Evolutionary conservation across 2,888 invertebrate species (phyloP).

Genomic region (Sthenelais limicola): DNA sequence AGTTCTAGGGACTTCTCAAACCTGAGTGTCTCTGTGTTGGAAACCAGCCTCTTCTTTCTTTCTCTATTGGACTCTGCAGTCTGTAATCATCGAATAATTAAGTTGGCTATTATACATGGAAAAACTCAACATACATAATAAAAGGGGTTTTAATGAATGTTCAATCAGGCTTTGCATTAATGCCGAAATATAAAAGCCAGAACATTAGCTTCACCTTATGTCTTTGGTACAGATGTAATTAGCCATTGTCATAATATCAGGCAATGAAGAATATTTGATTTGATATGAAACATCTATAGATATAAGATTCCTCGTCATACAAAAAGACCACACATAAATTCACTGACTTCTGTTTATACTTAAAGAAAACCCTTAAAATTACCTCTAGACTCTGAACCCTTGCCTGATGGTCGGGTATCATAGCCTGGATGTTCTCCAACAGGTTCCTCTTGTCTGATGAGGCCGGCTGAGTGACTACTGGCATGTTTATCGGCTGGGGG

Average conservation of each 20-base stretch:
- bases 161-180: neutral
- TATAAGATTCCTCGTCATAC: too few relatives aligned
- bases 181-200: too few relatives aligned
- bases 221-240: too few relatives aligned
- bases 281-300: too few relatives aligned
- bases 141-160: neutral
- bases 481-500: constrained; percentile 56
- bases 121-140: neutral
- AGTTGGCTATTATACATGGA: too few relatives aligned
- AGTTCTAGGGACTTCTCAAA: constrained; percentile 66
- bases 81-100: constrained; percentile 49
- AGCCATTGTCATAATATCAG: too few relatives aligned
- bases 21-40: constrained; percentile 60
- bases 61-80: constrained; percentile 61
- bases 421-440: constrained; percentile 63
- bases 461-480: constrained; percentile 50
- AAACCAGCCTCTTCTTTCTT: constrained; percentile 61
- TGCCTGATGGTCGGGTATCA: constrained; percentile 66
- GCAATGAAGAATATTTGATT: too few relatives aligned
- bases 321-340: too few relatives aligned
- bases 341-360: too few relatives aligned
- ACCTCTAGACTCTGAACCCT: constrained; percentile 65
- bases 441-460: constrained; percentile 60
- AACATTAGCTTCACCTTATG: too few relatives aligned
- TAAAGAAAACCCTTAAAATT: too few relatives aligned